These are phyloP conservation scores for Polymixis lichenea DNA, from an alignment of 2,888 invertebrate genomes.

Conservation along the genomic window DNA sequence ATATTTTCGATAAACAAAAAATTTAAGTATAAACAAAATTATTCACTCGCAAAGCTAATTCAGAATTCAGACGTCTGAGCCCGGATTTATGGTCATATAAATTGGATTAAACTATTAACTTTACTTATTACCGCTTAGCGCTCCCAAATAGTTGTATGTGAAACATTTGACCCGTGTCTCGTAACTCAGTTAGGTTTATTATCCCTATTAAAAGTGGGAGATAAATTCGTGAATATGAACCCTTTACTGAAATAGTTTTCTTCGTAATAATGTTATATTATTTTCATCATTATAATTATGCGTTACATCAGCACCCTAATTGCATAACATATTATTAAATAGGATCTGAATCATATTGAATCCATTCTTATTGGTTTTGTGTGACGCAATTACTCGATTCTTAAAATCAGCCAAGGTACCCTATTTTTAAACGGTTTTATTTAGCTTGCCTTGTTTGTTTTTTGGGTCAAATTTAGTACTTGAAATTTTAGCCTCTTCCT, in stretches of 20 bases:
- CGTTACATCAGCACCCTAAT: not conserved
- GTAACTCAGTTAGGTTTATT: slow-evolving; percentile 49
- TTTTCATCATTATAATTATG: not conserved
- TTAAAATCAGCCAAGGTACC: not conserved
- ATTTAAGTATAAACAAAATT: slow-evolving; percentile 13
- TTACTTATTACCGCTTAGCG: slow-evolving; percentile 57
- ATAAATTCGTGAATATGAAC: slow-evolving; percentile 40
- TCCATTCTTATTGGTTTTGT: too few relatives aligned
- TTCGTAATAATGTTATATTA: slow-evolving; percentile 9
- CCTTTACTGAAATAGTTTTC: slow-evolving; percentile 7
- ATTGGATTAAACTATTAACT: slow-evolving; percentile 70
- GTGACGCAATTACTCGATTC: too few relatives aligned
- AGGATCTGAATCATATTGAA: too few relatives aligned
- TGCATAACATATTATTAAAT: too few relatives aligned
- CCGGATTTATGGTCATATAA: slow-evolving; percentile 62
- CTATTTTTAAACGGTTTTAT: too few relatives aligned
- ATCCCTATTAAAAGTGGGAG: slow-evolving; percentile 41
- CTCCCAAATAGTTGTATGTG: slow-evolving; percentile 54
- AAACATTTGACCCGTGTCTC: slow-evolving; percentile 58
- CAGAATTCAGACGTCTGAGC: slow-evolving; percentile 69
- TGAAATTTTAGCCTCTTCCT: too few relatives aligned
- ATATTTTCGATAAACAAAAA: not conserved
- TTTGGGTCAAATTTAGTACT: too few relatives aligned
- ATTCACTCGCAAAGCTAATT: slow-evolving; percentile 61
- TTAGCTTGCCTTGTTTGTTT: too few relatives aligned